A percentile compares a stretch with the other conserved stretches of the same genome.
Conservation (phyloP, 1,140 invertebrate genomes). For the Drosophila eugracilis region DNA sequence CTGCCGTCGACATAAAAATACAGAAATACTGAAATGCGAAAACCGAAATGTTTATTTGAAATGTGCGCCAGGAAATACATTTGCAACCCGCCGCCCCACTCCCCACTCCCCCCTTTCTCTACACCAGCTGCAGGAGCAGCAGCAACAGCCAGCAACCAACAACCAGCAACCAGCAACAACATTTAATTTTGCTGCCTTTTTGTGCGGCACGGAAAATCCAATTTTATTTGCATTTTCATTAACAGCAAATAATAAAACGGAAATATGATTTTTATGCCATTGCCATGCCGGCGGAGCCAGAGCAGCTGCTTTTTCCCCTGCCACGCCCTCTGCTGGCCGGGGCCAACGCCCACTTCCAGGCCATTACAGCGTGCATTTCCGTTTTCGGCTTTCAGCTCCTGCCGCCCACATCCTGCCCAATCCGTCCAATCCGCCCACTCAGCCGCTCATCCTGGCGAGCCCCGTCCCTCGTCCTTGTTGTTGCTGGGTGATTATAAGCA, state of each 20-base stretch:
- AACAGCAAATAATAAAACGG: conserved; percentile 82
- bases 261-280: conserved; percentile 82
- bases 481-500: conserved; percentile 75
- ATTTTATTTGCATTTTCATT: conserved; percentile 83
- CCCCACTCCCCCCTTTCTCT: too few species aligned
- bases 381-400: conserved; percentile 44
- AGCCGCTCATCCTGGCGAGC: conserved; percentile 3
- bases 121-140: too few species aligned
- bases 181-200: conserved; percentile 73
- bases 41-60: conserved; percentile 78
- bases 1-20: conserved; percentile 20
- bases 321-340: background rate
- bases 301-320: conserved; percentile 40
- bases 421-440: background rate
- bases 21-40: conserved; percentile 19
- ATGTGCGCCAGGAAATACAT: conserved; percentile 77
- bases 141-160: too few species aligned
- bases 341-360: conserved; percentile 66
- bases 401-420: background rate
- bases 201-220: conserved; percentile 75
- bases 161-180: conserved; percentile 57
- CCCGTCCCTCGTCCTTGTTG: conserved; percentile 30
- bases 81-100: too few species aligned
- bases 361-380: conserved; percentile 80
- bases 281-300: conserved; percentile 38